Conservation (phyloP, 2,888 invertebrate species). For the Pterobdella sp. region DNA sequence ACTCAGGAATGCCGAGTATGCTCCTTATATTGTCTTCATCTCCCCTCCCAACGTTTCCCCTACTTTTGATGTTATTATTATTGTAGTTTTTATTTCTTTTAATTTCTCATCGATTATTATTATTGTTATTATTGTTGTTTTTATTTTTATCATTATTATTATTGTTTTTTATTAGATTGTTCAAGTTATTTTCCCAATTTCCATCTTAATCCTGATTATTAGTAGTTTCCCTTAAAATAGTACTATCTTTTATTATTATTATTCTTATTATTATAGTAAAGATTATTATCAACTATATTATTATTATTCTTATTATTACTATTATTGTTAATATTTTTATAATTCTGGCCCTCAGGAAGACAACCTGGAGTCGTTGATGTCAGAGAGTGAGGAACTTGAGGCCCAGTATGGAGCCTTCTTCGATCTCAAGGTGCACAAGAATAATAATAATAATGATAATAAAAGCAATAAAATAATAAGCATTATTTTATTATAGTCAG, state of each 20-base stretch:
- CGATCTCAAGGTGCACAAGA: slow-evolving; percentile 20
- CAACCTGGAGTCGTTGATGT: slow-evolving; percentile 22
- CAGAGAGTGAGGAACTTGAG: slow-evolving; percentile 25
- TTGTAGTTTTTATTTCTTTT: too few species aligned
- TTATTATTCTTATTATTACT: background rate
- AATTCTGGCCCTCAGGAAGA: slow-evolving; percentile 17
- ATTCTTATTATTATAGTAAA: background rate
- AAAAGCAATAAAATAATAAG: background rate
- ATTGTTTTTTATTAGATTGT: too few species aligned
- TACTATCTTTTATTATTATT: background rate
- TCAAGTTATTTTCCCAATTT: background rate
- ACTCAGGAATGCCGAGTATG: slow-evolving; percentile 74
- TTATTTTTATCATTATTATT: background rate
- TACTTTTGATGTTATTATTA: slow-evolving; percentile 23
- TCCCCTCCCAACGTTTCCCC: slow-evolving; percentile 65
- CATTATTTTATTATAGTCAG: too few species aligned
- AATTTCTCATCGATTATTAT: background rate
- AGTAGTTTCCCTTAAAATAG: too few species aligned
- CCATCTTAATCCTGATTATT: background rate
- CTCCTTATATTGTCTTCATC: slow-evolving; percentile 94
- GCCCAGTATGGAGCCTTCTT: slow-evolving; percentile 21
- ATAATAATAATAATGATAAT: background rate
- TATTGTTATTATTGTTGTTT: background rate
- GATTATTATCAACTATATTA: background rate
- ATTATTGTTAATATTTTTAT: background rate